Conservation (phyloP, 2,113 vertebrate genomes). For the Danio rerio region GRCz12tu NC_133198.1:27772501-27773000, state of each 20-base stretch:
- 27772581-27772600: slow-evolving; percentile 35
- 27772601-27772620: slow-evolving; percentile 57
- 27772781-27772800: slow-evolving; percentile 25
- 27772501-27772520: slow-evolving; percentile 24
- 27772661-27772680: slow-evolving; percentile 67
- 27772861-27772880: slow-evolving; percentile 2
- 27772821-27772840: neutral
- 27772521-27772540: slow-evolving; percentile 15
- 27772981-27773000: slow-evolving; percentile 4
- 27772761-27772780: slow-evolving; percentile 31
- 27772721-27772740: slow-evolving; percentile 49
- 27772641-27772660: slow-evolving; percentile 64
- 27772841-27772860: neutral
- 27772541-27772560: slow-evolving; percentile 10
- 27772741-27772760: slow-evolving; percentile 18
- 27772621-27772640: slow-evolving; percentile 63
- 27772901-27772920: neutral
- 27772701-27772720: slow-evolving; percentile 68
- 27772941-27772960: neutral
- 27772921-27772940: neutral
- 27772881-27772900: neutral
- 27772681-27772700: slow-evolving; percentile 54
- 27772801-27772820: slow-evolving; percentile 35
- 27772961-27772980: neutral
- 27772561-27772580: slow-evolving; percentile 29